Evolutionary conservation across 2,113 vertebrate species (phyloP).

Genomic region (Pygoscelis antarcticus): DNA sequence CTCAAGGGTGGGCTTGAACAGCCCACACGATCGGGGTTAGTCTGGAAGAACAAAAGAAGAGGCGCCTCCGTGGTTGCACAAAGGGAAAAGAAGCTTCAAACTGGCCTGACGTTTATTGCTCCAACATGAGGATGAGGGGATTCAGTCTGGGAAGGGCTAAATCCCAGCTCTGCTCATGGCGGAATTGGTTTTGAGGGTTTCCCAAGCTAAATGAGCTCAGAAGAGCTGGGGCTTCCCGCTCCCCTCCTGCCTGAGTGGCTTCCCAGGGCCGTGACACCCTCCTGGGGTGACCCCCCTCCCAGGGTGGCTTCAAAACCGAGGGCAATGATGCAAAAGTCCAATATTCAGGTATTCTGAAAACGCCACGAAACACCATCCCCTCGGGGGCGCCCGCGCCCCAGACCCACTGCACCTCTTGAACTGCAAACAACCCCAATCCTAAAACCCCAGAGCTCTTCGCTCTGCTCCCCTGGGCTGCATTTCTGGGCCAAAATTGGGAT

Average conservation of each 20-base stretch:
- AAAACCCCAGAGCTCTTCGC: neutral
- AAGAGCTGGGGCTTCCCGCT: neutral
- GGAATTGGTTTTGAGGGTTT: neutral
- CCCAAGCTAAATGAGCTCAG: neutral
- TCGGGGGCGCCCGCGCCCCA: neutral
- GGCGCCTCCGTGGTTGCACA: fast-evolving
- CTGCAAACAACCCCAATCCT: neutral
- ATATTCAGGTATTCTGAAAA: neutral
- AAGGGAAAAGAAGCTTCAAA: neutral
- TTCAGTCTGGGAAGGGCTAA: neutral
- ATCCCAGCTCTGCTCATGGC: neutral
- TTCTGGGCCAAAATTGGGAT: fast-evolving
- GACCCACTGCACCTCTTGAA: neutral
- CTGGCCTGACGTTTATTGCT: fast-evolving
- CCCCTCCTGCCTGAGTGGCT: neutral
- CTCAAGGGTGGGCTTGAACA: neutral
- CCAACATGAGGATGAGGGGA: fast-evolving
- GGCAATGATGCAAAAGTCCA: neutral
- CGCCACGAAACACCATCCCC: fast-evolving
- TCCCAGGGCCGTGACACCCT: neutral
- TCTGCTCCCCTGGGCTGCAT: neutral
- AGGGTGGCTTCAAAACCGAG: neutral
- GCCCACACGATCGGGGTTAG: fast-evolving
- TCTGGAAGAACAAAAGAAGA: fast-evolving
- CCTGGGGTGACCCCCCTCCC: neutral